phyloP scores from a whole-genome alignment of 2,113 vertebrate genomes.

The Numida meleagris region DNA sequence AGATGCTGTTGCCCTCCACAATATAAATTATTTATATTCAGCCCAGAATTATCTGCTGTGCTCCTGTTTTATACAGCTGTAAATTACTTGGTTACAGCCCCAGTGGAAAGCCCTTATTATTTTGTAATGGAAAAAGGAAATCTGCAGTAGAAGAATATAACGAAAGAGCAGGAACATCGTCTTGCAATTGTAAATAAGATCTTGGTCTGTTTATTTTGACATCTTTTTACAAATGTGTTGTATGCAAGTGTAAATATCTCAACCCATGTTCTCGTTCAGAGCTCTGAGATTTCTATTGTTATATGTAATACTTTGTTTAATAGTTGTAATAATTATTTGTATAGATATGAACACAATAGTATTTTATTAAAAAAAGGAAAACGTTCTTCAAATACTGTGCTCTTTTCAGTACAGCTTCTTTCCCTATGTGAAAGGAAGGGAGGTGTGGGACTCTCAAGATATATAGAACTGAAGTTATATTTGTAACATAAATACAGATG shows the following conservation, averaged over 20 bases:
- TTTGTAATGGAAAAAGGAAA: constrained; percentile 71
- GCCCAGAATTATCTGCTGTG: constrained; percentile 60
- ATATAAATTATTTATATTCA: constrained; percentile 66
- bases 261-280: constrained; percentile 78
- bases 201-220: constrained; percentile 80
- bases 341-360: constrained; percentile 81
- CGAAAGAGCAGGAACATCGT: constrained; percentile 71
- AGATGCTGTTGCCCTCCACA: constrained; percentile 54
- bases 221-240: constrained; percentile 80
- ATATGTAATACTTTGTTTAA: constrained; percentile 83
- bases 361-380: constrained; percentile 81
- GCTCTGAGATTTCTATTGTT: constrained; percentile 82
- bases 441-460: neutral
- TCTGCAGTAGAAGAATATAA: constrained; percentile 71
- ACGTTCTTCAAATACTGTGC: neutral
- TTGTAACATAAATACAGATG: too few species aligned
- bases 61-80: constrained; percentile 69
- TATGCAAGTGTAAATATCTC: constrained; percentile 81
- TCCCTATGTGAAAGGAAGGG: neutral
- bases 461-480: neutral
- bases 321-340: constrained; percentile 86
- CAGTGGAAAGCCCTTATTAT: constrained; percentile 58
- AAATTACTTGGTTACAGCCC: constrained; percentile 61
- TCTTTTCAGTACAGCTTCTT: neutral
- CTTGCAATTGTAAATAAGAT: constrained; percentile 79